Conservation (phyloP, 2,797 vertebrate species). For the Myioborus melanocephalus region DNA sequence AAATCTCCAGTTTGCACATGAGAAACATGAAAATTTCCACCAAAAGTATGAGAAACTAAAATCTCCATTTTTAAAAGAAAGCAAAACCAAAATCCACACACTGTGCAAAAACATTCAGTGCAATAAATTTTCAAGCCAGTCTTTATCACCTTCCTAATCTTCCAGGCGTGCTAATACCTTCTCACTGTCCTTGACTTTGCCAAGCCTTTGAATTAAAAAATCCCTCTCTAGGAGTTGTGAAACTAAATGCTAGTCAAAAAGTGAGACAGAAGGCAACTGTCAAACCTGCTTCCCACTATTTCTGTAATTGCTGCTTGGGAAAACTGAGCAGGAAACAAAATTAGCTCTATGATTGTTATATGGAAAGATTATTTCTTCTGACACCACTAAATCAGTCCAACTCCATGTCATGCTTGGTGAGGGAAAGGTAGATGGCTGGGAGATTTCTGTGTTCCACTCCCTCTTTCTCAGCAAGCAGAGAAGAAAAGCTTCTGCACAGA, state of each 20-base stretch:
- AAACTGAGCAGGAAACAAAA: slow-evolving; percentile 12
- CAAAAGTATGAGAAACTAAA: background rate
- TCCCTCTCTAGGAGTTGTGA: background rate
- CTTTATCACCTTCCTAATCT: background rate
- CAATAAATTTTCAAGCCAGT: background rate
- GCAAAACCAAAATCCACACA: background rate
- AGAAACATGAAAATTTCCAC: background rate
- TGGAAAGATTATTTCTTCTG: slow-evolving; percentile 20
- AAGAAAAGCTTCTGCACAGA: background rate
- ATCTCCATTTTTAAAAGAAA: background rate
- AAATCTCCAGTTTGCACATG: background rate
- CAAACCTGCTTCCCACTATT: background rate
- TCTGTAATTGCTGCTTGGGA: slow-evolving; percentile 19
- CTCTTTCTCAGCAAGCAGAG: background rate
- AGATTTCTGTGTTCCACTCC: background rate
- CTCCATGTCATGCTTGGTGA: background rate
- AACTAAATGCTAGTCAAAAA: slow-evolving; percentile 16
- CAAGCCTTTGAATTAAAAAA: slow-evolving; percentile 17
- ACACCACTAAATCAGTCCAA: background rate
- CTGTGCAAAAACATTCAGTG: background rate
- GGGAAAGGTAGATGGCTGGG: background rate
- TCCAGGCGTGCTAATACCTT: background rate
- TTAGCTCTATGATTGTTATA: background rate
- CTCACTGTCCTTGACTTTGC: background rate
- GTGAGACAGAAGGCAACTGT: slow-evolving; percentile 32